phyloP scores from a whole-genome alignment of 2,888 invertebrate species.

The Tachina grossa region DNA sequence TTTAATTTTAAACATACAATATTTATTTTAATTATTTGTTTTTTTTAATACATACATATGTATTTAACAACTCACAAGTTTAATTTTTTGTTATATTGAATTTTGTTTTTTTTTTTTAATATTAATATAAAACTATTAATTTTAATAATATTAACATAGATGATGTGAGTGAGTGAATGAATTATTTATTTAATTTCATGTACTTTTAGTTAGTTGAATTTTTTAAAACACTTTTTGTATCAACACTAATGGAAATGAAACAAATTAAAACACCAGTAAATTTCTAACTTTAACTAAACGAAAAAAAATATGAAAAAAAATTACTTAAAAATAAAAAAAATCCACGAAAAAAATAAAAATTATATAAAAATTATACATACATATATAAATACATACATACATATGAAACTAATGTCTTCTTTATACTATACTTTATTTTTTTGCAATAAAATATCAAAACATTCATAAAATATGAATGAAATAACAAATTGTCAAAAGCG shows the following conservation, averaged over 20 bases:
- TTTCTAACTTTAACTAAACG: constrained; percentile 53
- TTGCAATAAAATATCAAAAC: constrained; percentile 74
- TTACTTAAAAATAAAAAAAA: background rate
- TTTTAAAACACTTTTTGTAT: constrained; percentile 35
- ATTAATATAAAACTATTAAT: constrained; percentile 26
- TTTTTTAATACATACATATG: constrained; percentile 2
- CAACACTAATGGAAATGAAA: constrained; percentile 25
- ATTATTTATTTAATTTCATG: constrained; percentile 59
- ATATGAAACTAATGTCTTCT: constrained; percentile 73
- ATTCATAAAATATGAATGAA: constrained; percentile 17
- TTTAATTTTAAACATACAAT: constrained; percentile 50
- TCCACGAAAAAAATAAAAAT: background rate
- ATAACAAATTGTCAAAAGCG: constrained; percentile 44
- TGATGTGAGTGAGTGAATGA: constrained; percentile 47
- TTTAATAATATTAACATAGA: constrained; percentile 25
- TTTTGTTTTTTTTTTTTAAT: constrained; percentile 43
- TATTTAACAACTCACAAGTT: constrained; percentile 48
- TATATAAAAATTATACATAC: constrained; percentile 4
- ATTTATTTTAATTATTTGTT: constrained; percentile 36
- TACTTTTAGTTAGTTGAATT: constrained; percentile 66
- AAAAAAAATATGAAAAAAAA: background rate
- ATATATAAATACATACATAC: constrained; percentile 62
- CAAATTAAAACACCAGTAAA: constrained; percentile 22
- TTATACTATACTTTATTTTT: constrained; percentile 76
- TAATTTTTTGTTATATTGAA: constrained; percentile 50